A percentile compares a stretch with the other conserved stretches of the same genome.
phyloP scores from a whole-genome alignment of 2,888 invertebrate species.

The Scaeva pyrastri region DNA sequence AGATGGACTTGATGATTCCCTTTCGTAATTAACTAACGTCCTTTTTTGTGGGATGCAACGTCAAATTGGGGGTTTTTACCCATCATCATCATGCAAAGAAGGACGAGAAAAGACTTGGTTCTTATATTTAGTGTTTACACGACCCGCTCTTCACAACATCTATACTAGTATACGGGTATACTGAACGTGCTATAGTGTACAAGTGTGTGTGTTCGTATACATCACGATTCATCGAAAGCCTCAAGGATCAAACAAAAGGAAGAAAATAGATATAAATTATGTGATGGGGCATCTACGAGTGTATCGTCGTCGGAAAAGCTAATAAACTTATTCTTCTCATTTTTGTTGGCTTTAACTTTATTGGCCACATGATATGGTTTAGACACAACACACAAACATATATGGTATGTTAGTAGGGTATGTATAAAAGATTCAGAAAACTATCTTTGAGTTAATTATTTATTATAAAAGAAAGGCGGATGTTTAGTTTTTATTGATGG shows the following conservation, averaged over 20 bases:
- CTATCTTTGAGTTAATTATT: constrained; percentile 60
- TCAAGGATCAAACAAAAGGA: constrained; percentile 70
- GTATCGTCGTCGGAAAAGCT: constrained; percentile 59
- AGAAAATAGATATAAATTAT: constrained; percentile 67
- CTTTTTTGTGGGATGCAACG: constrained; percentile 27
- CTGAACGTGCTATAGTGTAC: no score
- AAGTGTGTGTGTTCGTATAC: constrained; percentile 6
- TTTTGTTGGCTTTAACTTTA: constrained; percentile 13
- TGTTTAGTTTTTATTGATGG: constrained; percentile 26
- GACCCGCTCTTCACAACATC: not conserved
- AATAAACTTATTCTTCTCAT: constrained; percentile 51
- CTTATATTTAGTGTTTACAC: constrained; percentile 14
- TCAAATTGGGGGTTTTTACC: not conserved
- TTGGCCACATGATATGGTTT: constrained; percentile 24
- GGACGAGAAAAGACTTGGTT: not conserved
- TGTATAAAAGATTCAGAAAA: constrained; percentile 28
- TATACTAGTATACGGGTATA: no score
- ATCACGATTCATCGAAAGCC: constrained; percentile 63
- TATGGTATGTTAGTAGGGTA: no score
- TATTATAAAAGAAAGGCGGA: constrained; percentile 32
- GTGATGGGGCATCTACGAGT: constrained; percentile 59
- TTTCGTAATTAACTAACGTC: constrained; percentile 69
- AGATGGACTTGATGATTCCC: constrained; percentile 58
- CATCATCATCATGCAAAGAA: not conserved
- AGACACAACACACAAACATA: not conserved